phyloP scores from a whole-genome alignment of 2,797 vertebrate genomes.

The Phaenicophaeus curvirostris region DNA sequence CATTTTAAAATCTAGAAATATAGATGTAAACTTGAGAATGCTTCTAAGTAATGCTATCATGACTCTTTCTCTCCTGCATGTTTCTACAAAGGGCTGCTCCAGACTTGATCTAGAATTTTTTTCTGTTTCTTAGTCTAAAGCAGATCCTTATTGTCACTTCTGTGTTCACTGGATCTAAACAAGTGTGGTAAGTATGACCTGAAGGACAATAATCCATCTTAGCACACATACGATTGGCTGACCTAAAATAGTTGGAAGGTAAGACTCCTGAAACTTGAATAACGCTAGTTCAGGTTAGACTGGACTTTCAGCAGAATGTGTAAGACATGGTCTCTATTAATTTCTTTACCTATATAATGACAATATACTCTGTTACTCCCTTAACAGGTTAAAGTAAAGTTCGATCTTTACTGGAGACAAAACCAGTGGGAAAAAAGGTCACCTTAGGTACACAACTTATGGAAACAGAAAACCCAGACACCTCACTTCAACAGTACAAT shows the following conservation, averaged over 20 bases:
- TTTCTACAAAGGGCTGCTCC: neutral
- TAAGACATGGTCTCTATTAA: slow-evolving; percentile 17
- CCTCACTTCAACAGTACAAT: slow-evolving; percentile 28
- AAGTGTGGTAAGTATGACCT: neutral
- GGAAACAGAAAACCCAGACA: neutral
- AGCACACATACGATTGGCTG: neutral
- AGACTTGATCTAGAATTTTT: slow-evolving; percentile 17
- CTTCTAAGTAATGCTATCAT: neutral
- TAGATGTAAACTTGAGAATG: neutral
- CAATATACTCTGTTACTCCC: neutral
- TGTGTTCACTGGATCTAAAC: slow-evolving; percentile 4
- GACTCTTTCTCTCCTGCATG: neutral
- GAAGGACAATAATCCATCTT: slow-evolving; percentile 27
- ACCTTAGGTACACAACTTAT: neutral
- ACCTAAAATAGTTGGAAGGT: neutral
- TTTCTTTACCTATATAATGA: slow-evolving; percentile 5
- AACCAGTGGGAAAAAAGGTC: neutral
- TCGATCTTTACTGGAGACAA: slow-evolving; percentile 8
- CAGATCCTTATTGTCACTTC: slow-evolving; percentile 21
- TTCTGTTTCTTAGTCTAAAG: slow-evolving; percentile 17
- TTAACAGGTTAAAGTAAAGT: slow-evolving; percentile 18
- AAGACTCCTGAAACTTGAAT: slow-evolving; percentile 22
- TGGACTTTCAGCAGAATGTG: neutral
- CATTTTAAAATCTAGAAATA: neutral
- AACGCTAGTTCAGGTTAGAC: neutral